phyloP scores from a whole-genome alignment of 30 jellyfish, hydroid and myxozoan species.

The Cassiopea xamachana region DNA sequence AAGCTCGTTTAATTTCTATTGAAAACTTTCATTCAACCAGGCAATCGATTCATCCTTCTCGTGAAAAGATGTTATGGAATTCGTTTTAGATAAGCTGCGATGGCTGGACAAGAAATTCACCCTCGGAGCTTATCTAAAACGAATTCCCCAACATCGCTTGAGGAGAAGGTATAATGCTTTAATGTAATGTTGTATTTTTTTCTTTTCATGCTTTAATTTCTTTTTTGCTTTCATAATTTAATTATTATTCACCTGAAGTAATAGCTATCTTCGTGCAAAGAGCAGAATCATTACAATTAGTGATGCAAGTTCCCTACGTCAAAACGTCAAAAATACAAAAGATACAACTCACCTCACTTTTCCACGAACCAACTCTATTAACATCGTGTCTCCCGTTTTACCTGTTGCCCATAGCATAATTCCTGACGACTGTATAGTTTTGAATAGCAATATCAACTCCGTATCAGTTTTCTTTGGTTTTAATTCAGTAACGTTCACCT shows the following conservation, averaged over 20 bases:
- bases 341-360: slow-evolving; percentile 43
- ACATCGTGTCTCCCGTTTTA: slow-evolving; percentile 33
- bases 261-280: neutral
- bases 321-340: neutral
- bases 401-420: slow-evolving; percentile 50
- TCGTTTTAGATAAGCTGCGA: neutral
- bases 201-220: neutral
- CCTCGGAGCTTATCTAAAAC: no score
- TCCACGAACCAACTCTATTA: slow-evolving; percentile 62
- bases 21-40: neutral
- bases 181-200: no score
- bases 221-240: neutral
- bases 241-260: neutral
- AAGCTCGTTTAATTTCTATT: neutral
- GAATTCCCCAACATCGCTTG: no score
- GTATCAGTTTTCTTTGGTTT: slow-evolving; percentile 13
- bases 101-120: neutral
- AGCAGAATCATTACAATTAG: neutral
- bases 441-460: slow-evolving; percentile 34
- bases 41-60: neutral
- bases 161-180: no score
- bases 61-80: neutral
- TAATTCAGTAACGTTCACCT: slow-evolving; percentile 2
- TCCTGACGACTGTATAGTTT: slow-evolving; percentile 67
- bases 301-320: neutral